These are phyloP conservation scores for Drosophila nannoptera DNA, from an alignment of 1,140 invertebrate species.

Conservation along the genomic window DNA sequence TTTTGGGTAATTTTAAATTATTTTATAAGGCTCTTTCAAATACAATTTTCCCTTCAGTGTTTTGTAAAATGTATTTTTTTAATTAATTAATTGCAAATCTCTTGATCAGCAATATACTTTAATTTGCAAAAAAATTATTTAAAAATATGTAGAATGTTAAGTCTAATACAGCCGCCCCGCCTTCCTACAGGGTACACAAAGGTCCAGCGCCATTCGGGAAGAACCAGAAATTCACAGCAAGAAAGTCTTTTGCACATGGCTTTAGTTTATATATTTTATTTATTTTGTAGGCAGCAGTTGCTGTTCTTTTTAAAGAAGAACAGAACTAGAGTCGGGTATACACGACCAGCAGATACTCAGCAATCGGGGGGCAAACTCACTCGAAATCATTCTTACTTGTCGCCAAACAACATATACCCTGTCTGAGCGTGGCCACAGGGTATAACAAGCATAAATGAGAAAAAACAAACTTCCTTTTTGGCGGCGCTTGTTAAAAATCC, in stretches of 20 bases:
- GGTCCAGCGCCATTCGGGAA: slow-evolving; percentile 5
- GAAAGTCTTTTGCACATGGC: slow-evolving; percentile 41
- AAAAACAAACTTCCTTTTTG: slow-evolving; percentile 68
- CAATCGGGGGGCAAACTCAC: neutral
- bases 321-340: neutral
- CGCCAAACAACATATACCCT: neutral
- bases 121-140: too few relatives aligned
- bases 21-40: neutral
- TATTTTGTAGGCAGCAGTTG: slow-evolving; percentile 37
- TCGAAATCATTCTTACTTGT: neutral
- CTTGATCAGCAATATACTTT: too few relatives aligned
- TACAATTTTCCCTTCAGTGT: too few relatives aligned
- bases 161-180: neutral
- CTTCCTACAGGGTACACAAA: slow-evolving; percentile 10
- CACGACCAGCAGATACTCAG: neutral
- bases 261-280: slow-evolving; percentile 35
- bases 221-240: slow-evolving; percentile 7
- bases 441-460: slow-evolving; percentile 6
- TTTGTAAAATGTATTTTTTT: too few relatives aligned
- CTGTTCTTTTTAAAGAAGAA: slow-evolving; percentile 39
- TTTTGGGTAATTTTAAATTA: slow-evolving; percentile 11
- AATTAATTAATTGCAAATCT: too few relatives aligned
- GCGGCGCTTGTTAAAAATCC: slow-evolving; percentile 75
- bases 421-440: neutral
- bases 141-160: too few relatives aligned